Percentiles rank a stretch among this genome's conserved stretches.
phyloP scores from a whole-genome alignment of 2,888 invertebrate genomes.

The Dicycla oo region DNA sequence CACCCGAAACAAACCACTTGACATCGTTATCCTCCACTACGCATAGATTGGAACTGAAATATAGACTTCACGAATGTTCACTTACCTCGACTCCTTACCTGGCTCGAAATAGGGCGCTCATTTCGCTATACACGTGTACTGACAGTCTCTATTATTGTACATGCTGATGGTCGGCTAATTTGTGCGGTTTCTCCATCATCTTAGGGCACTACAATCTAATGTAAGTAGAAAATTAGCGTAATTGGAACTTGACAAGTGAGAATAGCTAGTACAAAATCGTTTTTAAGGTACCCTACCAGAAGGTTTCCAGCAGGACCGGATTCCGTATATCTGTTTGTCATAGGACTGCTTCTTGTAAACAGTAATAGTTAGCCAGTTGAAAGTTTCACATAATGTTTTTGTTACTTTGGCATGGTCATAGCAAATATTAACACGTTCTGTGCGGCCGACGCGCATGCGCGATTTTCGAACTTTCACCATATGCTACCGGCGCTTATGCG shows the following conservation, averaged over 20 bases:
- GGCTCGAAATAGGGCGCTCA: constrained; percentile 3
- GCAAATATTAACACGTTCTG: no score
- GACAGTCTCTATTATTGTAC: constrained; percentile 1
- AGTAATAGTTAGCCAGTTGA: background rate
- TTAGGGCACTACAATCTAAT: no score
- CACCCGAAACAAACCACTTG: no score
- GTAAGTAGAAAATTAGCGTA: background rate
- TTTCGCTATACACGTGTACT: background rate
- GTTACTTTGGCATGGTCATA: background rate
- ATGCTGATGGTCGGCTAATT: background rate
- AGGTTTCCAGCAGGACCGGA: background rate
- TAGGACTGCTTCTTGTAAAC: background rate
- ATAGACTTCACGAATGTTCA: no score
- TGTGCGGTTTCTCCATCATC: background rate
- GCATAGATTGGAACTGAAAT: no score
- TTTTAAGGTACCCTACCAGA: background rate
- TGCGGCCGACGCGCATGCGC: no score
- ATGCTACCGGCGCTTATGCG: no score
- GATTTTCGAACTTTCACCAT: no score
- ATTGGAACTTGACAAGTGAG: background rate
- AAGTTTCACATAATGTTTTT: background rate
- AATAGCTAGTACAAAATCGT: background rate
- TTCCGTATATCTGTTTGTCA: background rate
- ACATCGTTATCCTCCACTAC: no score
- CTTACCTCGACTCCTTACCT: no score